Evolutionary conservation across 2,888 invertebrate genomes (phyloP).

Genomic region (Parnassius smintheus): DNA sequence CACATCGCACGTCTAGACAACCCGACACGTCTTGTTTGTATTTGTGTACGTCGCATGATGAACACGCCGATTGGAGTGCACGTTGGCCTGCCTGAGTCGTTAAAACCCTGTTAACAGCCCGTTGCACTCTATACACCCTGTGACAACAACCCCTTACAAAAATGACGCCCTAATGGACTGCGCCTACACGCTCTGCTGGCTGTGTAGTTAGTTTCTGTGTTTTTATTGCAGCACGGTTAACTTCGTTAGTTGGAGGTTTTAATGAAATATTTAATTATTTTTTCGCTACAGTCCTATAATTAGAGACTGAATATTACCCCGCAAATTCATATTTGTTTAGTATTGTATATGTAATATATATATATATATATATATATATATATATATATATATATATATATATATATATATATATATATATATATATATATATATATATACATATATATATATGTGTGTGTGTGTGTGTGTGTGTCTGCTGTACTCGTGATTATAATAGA

Average conservation of each 20-base stretch:
- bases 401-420: no score
- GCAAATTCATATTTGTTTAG: no score
- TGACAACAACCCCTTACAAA: background rate
- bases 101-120: constrained; percentile 2
- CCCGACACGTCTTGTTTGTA: constrained; percentile 19
- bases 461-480: no score
- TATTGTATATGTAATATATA: no score
- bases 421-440: no score
- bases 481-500: no score
- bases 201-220: background rate
- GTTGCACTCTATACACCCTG: background rate
- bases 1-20: constrained; percentile 21
- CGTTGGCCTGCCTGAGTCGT: constrained; percentile 5
- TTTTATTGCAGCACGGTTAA: background rate
- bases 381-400: no score
- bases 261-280: no score
- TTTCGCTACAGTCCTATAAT: background rate
- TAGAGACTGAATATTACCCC: no score
- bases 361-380: no score
- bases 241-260: no score
- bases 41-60: constrained; percentile 17
- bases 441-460: no score
- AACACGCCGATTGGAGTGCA: constrained; percentile 22
- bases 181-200: background rate
- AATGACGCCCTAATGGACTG: background rate